Percentiles rank a stretch among this genome's conserved stretches.
Conservation (phyloP, 1,140 invertebrate species). For the Cryptotermes secundus region DNA sequence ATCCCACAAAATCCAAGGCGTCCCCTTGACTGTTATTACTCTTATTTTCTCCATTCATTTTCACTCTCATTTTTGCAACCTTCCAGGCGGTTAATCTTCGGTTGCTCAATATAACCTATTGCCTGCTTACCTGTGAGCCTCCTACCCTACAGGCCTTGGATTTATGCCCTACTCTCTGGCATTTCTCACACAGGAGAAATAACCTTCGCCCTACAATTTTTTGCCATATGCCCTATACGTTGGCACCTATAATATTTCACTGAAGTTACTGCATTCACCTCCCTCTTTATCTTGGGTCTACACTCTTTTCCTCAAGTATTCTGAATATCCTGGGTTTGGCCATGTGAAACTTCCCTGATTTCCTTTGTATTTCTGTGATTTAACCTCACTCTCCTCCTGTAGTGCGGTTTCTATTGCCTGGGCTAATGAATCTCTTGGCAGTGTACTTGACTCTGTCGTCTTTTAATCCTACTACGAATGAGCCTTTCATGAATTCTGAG, state of each 20-base stretch:
- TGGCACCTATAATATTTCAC: not conserved
- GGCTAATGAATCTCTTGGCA: not conserved
- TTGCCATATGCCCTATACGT: not conserved
- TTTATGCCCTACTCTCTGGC: not conserved
- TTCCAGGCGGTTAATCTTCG: not conserved
- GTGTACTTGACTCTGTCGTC: not conserved
- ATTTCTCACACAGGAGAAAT: no score
- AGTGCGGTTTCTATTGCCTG: not conserved
- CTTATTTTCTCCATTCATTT: not conserved
- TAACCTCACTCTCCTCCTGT: not conserved
- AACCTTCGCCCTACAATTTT: not conserved
- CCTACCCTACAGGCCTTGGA: not conserved
- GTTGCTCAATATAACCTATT: not conserved
- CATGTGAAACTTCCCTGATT: not conserved
- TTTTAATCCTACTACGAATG: not conserved
- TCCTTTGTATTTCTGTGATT: slow-evolving; percentile 1
- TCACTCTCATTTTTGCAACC: not conserved
- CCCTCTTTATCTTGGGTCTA: not conserved
- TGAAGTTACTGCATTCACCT: not conserved
- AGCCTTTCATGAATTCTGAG: not conserved
- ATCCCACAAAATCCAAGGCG: not conserved
- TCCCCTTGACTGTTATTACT: not conserved
- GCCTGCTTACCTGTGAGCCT: slow-evolving; percentile 9
- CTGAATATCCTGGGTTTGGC: not conserved
- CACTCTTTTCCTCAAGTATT: not conserved